Evolutionary conservation across 2,113 vertebrate species (phyloP).

Genomic region (Dendropsophus ebraccatus): DNA sequence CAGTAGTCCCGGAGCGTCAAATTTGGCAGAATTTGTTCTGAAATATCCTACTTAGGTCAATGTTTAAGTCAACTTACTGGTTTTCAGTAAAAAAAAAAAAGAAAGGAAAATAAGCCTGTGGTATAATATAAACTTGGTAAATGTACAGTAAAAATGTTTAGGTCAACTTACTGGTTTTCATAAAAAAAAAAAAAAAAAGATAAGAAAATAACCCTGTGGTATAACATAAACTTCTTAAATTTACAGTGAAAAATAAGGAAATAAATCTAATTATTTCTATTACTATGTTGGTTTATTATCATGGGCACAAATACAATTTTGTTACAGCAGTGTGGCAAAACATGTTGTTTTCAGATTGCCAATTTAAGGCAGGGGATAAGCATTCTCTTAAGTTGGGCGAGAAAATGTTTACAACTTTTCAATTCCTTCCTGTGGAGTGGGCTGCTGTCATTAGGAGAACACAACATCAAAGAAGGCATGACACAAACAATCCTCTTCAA

Average conservation of each 20-base stretch:
- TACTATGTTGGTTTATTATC: too few relatives aligned
- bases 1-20: too few relatives aligned
- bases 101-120: too few relatives aligned
- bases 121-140: too few relatives aligned
- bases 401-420: constrained; percentile 1
- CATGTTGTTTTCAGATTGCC: background rate
- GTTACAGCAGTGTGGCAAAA: background rate
- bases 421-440: constrained; percentile 14
- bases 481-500: constrained; percentile 39
- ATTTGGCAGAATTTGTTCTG: too few relatives aligned
- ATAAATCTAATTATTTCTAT: background rate
- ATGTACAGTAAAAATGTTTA: too few relatives aligned
- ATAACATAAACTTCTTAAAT: too few relatives aligned
- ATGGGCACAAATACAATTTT: background rate
- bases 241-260: background rate
- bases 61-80: too few relatives aligned
- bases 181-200: too few relatives aligned
- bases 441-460: background rate
- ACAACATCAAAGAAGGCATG: constrained; percentile 23
- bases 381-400: background rate
- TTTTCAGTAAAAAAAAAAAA: too few relatives aligned
- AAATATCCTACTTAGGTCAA: too few relatives aligned
- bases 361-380: background rate
- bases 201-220: too few relatives aligned
- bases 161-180: background rate